Base-by-base conservation (phyloP, 2,888 invertebrate species). In the Gisinianus flammeolus region DNA sequence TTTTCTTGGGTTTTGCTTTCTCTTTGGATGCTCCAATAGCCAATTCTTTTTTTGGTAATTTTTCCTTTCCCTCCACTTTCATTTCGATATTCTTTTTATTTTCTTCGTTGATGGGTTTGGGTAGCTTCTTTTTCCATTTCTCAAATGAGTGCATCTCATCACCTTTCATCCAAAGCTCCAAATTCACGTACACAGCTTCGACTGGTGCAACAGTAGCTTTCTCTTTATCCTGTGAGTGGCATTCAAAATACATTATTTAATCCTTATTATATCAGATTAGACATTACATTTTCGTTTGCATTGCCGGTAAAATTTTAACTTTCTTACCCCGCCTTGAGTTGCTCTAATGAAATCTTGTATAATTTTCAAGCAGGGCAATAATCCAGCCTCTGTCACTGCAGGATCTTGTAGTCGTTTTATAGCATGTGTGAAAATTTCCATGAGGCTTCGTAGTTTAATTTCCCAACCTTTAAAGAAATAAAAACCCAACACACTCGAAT, bases 361-460 rank as follows among this genome's bases (percentile, higher is more conserved):
- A 84, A 98, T 97, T 84, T 96, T 93, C 81, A 98, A 89, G 87
- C 97, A 97, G 0, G 98, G 98, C 81, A 98, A 89, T 81, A 96
- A 94, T 24, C 98, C 93, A 79, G 94, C 93, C 86, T 96, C 95
- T 89, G 95, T 91, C 0, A 97, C 94, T 73, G 94, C 92, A 0
- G 95, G 94, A 85, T 93, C 94, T 80, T 92, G 92, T 0, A 93
- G 92, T 87, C 91, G 90, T 76, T 91, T 90, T 83, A 92, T 92
- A 4, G 93, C 93, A 88, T 92, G 90, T 76, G 95, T 89, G 88
- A 97, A 97, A 74, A 97, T 88, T 83, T 93, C 92, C 88, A 97
- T 93, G 80, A 97, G 93, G 86, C 94, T 93, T 68, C 86, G 91
- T 0, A 98, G 88, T 85, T 97, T 93, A 81, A 93, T 92, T 87